phyloP scores from a whole-genome alignment of 2,888 invertebrate genomes.

The Cinara cedri region DNA sequence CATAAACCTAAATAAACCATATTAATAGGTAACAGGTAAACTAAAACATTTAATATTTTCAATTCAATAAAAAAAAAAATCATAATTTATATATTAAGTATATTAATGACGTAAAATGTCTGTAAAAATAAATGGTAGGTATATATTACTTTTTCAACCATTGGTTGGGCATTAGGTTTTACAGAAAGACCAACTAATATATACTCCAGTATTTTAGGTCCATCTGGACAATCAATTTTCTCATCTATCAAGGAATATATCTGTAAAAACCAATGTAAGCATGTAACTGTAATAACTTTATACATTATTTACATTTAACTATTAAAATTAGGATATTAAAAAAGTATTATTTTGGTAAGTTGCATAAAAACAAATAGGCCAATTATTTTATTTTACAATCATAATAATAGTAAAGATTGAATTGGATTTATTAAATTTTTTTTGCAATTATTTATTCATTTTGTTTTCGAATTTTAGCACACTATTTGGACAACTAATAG shows the following conservation, averaged over 20 bases:
- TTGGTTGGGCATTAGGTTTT: slow-evolving; percentile 61
- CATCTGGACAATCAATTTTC: slow-evolving; percentile 61
- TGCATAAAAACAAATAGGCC: no score
- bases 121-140: not conserved
- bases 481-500: no score
- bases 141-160: slow-evolving; percentile 61
- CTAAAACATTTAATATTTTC: not conserved
- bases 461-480: no score
- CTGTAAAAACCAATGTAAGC: slow-evolving; percentile 59
- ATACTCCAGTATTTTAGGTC: slow-evolving; percentile 61
- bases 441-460: no score
- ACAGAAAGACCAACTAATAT: slow-evolving; percentile 62
- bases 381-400: no score
- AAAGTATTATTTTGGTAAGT: no score
- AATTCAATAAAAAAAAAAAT: not conserved
- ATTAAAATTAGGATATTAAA: no score
- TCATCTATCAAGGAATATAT: slow-evolving; percentile 61
- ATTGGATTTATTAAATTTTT: no score
- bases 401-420: not conserved
- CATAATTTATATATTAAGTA: not conserved
- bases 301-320: no score
- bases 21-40: not conserved
- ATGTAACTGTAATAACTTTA: no score
- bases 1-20: slow-evolving; percentile 58
- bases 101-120: no score